phyloP scores from a whole-genome alignment of 2,113 vertebrate species.

The Datnioides undecimradiatus region DNA sequence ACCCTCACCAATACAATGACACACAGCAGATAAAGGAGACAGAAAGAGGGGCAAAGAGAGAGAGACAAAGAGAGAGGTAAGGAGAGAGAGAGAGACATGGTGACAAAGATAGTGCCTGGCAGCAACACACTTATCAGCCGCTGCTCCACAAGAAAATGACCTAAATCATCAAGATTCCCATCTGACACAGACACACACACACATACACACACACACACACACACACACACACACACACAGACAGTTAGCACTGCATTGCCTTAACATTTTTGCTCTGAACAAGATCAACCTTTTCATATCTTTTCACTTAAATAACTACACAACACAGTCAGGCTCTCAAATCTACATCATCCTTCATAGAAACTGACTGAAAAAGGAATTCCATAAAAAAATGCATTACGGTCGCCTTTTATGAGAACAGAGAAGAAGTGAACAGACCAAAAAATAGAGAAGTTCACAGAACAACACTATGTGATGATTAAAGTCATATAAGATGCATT shows the following conservation, averaged over 20 bases:
- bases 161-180: slow-evolving; percentile 86
- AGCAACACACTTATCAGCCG: slow-evolving; percentile 82
- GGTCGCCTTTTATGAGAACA: slow-evolving; percentile 4
- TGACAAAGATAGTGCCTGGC: slow-evolving; percentile 81
- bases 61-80: slow-evolving; percentile 30
- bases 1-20: slow-evolving; percentile 69
- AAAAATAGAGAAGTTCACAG: neutral
- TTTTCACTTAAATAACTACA: slow-evolving; percentile 47
- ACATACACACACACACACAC: slow-evolving; percentile 39
- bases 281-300: slow-evolving; percentile 57
- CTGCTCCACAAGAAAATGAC: slow-evolving; percentile 80
- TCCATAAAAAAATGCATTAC: neutral
- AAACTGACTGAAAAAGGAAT: neutral
- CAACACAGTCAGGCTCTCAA: slow-evolving; percentile 19
- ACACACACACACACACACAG: slow-evolving; percentile 40
- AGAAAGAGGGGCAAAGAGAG: slow-evolving; percentile 41
- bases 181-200: slow-evolving; percentile 66
- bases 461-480: neutral
- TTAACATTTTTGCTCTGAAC: slow-evolving; percentile 47
- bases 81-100: slow-evolving; percentile 65
- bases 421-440: neutral
- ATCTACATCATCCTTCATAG: slow-evolving; percentile 19
- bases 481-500: slow-evolving; percentile 20
- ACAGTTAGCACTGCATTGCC: slow-evolving; percentile 26
- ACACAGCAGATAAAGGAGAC: slow-evolving; percentile 68